Evolutionary conservation across 2,888 invertebrate species (phyloP).

Genomic region (Eupithecia centaureata): DNA sequence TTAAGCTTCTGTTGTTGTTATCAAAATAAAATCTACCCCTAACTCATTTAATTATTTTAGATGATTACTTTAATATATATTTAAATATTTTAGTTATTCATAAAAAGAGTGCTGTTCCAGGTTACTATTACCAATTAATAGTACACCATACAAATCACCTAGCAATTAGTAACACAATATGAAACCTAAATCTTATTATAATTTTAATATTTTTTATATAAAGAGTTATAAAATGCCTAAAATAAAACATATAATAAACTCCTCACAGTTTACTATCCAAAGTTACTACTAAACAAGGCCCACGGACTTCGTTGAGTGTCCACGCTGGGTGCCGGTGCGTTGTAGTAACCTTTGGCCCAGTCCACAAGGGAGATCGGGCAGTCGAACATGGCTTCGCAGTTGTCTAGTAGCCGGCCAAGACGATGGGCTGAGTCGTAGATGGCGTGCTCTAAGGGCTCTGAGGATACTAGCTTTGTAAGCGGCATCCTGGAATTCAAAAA

Average conservation of each 20-base stretch:
- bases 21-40: no score
- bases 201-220: no score
- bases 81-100: no score
- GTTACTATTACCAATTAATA: no score
- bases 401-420: constrained; percentile 53
- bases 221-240: neutral
- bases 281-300: constrained; percentile 56
- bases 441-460: constrained; percentile 85
- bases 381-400: constrained; percentile 82
- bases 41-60: neutral
- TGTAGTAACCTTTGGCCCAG: constrained; percentile 84
- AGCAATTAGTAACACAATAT: no score
- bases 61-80: no score
- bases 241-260: neutral
- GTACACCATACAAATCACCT: no score
- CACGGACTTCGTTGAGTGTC: constrained; percentile 52
- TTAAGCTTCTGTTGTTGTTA: no score
- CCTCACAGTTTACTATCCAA: constrained; percentile 45
- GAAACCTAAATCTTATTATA: no score
- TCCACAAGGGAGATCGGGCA: constrained; percentile 89
- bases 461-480: constrained; percentile 79
- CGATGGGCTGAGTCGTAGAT: constrained; percentile 86
- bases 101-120: no score
- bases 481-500: constrained; percentile 81
- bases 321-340: constrained; percentile 55